A percentile compares a stretch with the other conserved stretches of the same genome.
Evolutionary conservation across 1,140 invertebrate species (phyloP).

Genomic region (Apis florea): DNA sequence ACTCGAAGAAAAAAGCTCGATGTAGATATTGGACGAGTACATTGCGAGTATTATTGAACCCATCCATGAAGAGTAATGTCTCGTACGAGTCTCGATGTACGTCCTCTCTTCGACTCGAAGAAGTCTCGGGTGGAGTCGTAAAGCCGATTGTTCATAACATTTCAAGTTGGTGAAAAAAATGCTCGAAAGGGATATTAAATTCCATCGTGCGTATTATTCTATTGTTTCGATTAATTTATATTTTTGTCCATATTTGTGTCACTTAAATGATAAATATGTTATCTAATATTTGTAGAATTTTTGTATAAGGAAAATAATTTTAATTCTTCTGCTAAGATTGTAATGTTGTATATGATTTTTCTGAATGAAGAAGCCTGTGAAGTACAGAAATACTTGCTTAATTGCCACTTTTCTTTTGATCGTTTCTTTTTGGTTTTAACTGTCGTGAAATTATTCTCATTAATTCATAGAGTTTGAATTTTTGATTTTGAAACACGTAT

Average conservation of each 20-base stretch:
- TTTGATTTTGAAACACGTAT: too few relatives aligned
- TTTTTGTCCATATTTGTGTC: not conserved
- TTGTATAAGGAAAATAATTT: too few relatives aligned
- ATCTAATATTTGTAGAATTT: too few relatives aligned
- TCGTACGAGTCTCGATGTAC: conserved; percentile 54
- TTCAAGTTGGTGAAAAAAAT: not conserved
- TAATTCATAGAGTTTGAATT: too few relatives aligned
- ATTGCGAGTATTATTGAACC: not conserved
- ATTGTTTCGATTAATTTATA: conserved; percentile 10
- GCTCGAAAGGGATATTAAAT: not conserved
- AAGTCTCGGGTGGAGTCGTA: conserved; percentile 35
- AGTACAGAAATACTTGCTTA: too few relatives aligned
- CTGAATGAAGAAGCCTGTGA: too few relatives aligned
- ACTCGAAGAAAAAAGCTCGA: not conserved
- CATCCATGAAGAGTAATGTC: conserved; percentile 33
- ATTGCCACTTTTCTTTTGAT: too few relatives aligned
- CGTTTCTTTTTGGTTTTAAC: too few relatives aligned
- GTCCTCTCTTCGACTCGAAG: conserved; percentile 49
- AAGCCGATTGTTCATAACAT: conserved; percentile 61
- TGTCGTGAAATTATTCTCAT: too few relatives aligned
- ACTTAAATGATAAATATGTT: too few relatives aligned
- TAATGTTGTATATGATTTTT: too few relatives aligned
- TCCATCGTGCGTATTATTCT: not conserved
- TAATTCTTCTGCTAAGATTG: too few relatives aligned
- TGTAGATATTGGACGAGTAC: not conserved